Evolutionary conservation across 92 coral and sea anemone genomes (phyloP), one percentile per base, ranked within the genome.

Genomic region (Zoanthus solanderi): DNA sequence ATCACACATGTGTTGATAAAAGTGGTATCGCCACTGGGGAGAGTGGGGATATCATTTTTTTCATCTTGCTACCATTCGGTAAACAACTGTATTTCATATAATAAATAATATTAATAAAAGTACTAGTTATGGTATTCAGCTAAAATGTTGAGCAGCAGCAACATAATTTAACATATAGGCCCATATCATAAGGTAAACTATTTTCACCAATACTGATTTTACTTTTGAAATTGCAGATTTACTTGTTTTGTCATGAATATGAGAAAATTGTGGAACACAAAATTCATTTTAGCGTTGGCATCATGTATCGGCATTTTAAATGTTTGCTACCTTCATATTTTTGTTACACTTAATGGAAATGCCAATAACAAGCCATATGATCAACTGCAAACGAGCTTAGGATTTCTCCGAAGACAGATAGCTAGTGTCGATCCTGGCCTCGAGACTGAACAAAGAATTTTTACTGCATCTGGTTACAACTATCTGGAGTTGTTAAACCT

Each of bases 401-500:
- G 87, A 60, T 83, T 92, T 57, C 86, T 93, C 52, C 87, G 95
- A 69, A 88, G 98, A 82, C 98, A 94, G 84, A 94, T 94, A 17
- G 90, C 98, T 37, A 94, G 98, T 63, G 88, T 94, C 50, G 96
- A 91, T 52, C 77, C 87, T 37, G 88, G 88, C 37, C 23, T 80
- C 1, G 95, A 93, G 23, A 78, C 75, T 34, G 94, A 88, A 56
- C 79, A 76, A 6, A 87, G 79, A 69, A 23, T 89, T 29, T 72
- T 78, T 44, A 42, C 32, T 16, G 77, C 85, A 30, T 17, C 23
- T 12, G 78, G 71, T 75, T 93, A 88, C 60, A 94, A 92, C 58
- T 94, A 92, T 73, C 78, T 93, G 74, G 99, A 97, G 42, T 56
- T 90, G 65, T 74, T 94, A 77, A 97, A 91, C 42, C 88, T 92